phyloP scores from a whole-genome alignment of 2,888 invertebrate species.

The Tanypteryx hageni region DNA sequence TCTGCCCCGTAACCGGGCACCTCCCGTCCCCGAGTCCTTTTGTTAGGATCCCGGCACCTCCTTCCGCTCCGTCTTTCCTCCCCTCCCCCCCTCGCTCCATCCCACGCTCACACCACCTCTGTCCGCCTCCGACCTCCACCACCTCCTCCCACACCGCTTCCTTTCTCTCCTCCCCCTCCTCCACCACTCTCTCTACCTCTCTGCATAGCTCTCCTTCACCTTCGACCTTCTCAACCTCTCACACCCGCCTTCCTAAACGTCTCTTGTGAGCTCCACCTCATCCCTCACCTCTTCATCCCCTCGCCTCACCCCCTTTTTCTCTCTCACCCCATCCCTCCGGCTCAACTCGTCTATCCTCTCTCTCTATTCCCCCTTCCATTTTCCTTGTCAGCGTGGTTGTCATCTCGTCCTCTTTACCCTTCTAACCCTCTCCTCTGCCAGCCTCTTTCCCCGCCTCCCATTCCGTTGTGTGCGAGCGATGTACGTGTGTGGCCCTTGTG shows the following conservation, averaged over 20 bases:
- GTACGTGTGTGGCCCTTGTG: no score
- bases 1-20: background rate
- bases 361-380: background rate
- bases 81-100: background rate
- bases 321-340: background rate
- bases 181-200: background rate
- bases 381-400: constrained; percentile 1
- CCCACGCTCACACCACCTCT: background rate
- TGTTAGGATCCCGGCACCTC: background rate
- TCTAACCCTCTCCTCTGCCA: background rate
- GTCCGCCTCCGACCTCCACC: background rate
- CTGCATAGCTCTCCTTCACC: background rate
- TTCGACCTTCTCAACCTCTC: background rate
- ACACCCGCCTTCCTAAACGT: background rate
- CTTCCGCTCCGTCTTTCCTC: background rate
- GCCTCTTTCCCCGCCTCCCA: background rate
- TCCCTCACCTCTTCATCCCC: background rate
- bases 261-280: background rate
- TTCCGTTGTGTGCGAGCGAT: background rate
- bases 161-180: background rate
- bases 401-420: background rate
- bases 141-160: background rate
- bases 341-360: background rate
- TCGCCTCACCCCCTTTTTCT: background rate
- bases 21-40: no score